Conservation (phyloP, 2,888 invertebrate species). For the Epinotia nisella region DNA sequence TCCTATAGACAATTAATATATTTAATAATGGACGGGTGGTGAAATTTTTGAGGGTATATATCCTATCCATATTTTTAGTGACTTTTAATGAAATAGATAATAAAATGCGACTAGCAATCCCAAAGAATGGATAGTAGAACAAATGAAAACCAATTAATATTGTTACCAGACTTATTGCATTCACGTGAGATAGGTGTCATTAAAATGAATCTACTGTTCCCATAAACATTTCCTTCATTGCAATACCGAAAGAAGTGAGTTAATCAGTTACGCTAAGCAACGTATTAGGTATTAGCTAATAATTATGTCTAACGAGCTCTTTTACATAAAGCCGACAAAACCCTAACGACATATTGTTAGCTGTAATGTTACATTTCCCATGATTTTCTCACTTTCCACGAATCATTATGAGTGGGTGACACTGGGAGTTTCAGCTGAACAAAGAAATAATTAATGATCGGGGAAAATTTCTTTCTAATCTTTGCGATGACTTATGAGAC, state of each 20-base stretch:
- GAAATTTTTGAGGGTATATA: too few relatives aligned
- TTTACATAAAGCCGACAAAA: slow-evolving; percentile 42
- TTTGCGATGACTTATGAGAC: not conserved
- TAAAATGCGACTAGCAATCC: too few relatives aligned
- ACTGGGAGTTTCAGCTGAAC: slow-evolving; percentile 32
- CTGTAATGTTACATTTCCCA: slow-evolving; percentile 48
- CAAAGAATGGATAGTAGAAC: too few relatives aligned
- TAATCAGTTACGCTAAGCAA: slow-evolving; percentile 19
- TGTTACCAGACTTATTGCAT: not conserved
- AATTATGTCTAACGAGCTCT: slow-evolving; percentile 29
- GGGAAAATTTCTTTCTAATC: slow-evolving; percentile 45
- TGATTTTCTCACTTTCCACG: slow-evolving; percentile 49
- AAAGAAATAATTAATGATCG: slow-evolving; percentile 48
- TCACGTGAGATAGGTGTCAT: not conserved
- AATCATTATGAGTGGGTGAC: slow-evolving; percentile 42
- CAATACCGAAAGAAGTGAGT: not conserved
- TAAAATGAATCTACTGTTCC: not conserved
- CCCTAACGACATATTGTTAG: slow-evolving; percentile 43
- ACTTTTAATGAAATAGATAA: too few relatives aligned
- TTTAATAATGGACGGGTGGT: too few relatives aligned
- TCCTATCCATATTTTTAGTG: too few relatives aligned
- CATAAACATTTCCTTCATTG: not conserved
- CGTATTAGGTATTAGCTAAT: slow-evolving; percentile 38
- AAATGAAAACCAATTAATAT: not conserved
- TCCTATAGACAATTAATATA: too few relatives aligned